These are phyloP conservation scores for Oreochromis aureus DNA, from an alignment of 2,113 vertebrate genomes.

Conservation along the genomic window DNA sequence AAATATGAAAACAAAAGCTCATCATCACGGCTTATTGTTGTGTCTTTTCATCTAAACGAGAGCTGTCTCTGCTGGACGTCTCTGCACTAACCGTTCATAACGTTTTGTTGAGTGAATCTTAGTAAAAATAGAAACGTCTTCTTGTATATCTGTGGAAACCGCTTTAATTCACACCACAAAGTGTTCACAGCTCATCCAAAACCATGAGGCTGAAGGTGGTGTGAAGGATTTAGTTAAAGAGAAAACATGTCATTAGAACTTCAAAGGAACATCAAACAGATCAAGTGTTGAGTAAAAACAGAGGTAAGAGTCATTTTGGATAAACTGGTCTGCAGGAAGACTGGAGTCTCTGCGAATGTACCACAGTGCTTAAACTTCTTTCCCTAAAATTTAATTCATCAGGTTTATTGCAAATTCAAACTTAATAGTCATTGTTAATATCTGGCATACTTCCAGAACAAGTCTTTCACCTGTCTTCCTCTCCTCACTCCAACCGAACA, in stretches of 20 bases:
- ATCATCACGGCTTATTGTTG: neutral
- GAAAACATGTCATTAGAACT: neutral
- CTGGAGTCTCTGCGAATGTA: neutral
- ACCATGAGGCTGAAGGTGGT: neutral
- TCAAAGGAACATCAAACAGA: neutral
- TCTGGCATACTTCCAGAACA: neutral
- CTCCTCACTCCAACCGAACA: neutral
- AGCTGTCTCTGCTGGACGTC: neutral
- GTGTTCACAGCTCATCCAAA: neutral
- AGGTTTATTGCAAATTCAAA: neutral
- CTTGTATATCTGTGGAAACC: neutral
- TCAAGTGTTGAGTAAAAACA: neutral
- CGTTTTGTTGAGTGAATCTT: neutral
- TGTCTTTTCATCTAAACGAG: neutral
- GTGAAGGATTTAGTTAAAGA: neutral
- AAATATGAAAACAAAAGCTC: neutral
- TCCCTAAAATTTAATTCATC: neutral
- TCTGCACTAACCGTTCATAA: neutral
- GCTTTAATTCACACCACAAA: neutral
- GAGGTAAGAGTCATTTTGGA: neutral
- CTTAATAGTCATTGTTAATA: neutral
- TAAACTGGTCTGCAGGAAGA: neutral
- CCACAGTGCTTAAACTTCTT: neutral
- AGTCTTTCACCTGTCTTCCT: neutral
- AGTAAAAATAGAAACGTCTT: conserved; percentile 19